Base-by-base conservation (phyloP, 64 coral and sea anemone genomes). In the Anthopleura sola region DNA sequence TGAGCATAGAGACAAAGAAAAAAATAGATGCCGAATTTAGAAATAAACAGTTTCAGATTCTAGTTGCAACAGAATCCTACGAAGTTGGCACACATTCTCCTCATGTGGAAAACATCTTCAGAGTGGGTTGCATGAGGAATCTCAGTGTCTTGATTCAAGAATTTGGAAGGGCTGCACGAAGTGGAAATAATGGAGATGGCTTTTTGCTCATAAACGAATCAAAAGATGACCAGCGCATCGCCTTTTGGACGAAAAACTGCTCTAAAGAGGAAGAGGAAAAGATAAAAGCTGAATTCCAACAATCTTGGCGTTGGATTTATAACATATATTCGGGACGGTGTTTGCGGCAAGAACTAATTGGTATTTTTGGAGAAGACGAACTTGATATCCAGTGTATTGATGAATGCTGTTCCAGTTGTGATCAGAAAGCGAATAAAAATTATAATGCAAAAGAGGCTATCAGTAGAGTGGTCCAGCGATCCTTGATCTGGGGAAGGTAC, bases 31-130 rank as follows among this genome's bases (percentile, higher is more conserved):
- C 8, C 0, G 47, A 26, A 14, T 87, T 87, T 38, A 66, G 39
- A 66, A 68, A 62, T 53, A 82, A 88, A 79, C 68, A 87, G 10
- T 87, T 91, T 55, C 93, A 95, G 74, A 37, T 91, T 2, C 23
- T 95, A 36, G 78, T 91, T 10, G 93, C 93, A 4, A 95, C 93
- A 1, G 89, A 95, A 37, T 68, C 93, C 0, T 95, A 91, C 18
- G 85, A 95, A 48, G 82, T 91, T 36, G 86, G 89, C 0, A 91
- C 86, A 13, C 86, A 95, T 69, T 85, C 60, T 55, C 81, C 88
- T 9, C 93, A 91, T 23, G 85, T 95, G 7, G 54, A 91, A 39
- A 75, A 64, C 24, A 78, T 95, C 24, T 39, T 90, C 21, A 48
- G 89, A 1, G 75, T 95, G 1, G 86, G 93, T 3, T 95, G 93